Evolutionary conservation across 2,888 invertebrate species (phyloP), one percentile per base, ranked within the genome.

Genomic region (Ephialtes manifestator): DNA sequence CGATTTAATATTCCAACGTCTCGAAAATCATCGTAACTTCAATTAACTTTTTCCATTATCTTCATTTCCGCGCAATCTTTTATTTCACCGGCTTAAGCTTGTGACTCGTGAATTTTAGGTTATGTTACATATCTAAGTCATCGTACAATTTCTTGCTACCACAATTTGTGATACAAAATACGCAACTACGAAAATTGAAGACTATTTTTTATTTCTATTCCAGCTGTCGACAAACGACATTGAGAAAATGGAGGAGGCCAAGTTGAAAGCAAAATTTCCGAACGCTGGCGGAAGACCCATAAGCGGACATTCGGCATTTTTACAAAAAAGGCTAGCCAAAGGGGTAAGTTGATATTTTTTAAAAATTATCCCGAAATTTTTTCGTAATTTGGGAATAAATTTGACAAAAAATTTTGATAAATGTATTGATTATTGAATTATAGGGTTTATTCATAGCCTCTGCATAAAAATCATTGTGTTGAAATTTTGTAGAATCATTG

Each of bases 301-400:
- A 72, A 96, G 96, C 65, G 98, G 98, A 5, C 98, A 98, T 94
- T 98, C 99, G 3, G 98, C 98, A 31, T 98, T 99, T 92, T 94
- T 99, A 87, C 98, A 99, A 93, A 99, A 99, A 93, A 96, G 99
- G 92, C 95, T 99, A 89, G 97, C 98, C 58, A 99, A 99, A 95
- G 99, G 99, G 93, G 98, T 98, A 95, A 95, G 96, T 94, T 46
- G 60, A 28, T 74, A 31, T 51, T 60, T 72, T 51, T 65, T 70
- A n/a, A n/a, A n/a, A n/a, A n/a, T 58, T 65, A 55, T 71, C 10
- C 53, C 18, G 35, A 63, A 15, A 13, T 51, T 24, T 31, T 53
- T 13, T 18, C 11, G 4, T 8, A 46, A 18, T 15, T 63, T 39
- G n/a, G 2, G 0, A 70, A 20, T 51, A 8, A 39, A 53, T 15